phyloP scores from a whole-genome alignment of 2,888 invertebrate genomes.

The Rutpela maculata region DNA sequence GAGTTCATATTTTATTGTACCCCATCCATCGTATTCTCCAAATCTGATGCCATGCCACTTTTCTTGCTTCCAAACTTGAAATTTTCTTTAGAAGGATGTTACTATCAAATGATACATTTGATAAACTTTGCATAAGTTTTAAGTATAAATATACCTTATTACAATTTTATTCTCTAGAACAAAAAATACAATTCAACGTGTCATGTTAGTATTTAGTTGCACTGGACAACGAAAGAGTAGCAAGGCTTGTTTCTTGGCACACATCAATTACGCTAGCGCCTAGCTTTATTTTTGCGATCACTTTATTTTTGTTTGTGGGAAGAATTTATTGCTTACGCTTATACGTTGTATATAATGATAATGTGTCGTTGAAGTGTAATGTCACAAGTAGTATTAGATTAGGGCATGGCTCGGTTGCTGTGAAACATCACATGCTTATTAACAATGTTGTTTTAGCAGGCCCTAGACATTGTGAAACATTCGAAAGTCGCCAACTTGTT shows the following conservation, averaged over 20 bases:
- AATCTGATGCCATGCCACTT: too few relatives aligned
- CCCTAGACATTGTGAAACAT: slow-evolving; percentile 94
- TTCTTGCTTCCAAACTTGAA: too few relatives aligned
- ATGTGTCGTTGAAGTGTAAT: not conserved
- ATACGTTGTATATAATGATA: not conserved
- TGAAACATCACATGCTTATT: not conserved
- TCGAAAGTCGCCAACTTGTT: slow-evolving; percentile 87
- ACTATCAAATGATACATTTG: too few relatives aligned
- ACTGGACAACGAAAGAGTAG: not conserved
- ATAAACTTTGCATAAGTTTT: too few relatives aligned
- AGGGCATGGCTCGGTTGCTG: not conserved
- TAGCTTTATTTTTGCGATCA: not conserved
- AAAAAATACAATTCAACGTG: too few relatives aligned
- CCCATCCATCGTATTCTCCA: too few relatives aligned
- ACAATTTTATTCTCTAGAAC: too few relatives aligned
- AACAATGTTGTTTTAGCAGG: slow-evolving; percentile 75
- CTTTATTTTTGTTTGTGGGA: not conserved
- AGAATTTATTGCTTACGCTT: not conserved
- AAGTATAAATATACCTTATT: too few relatives aligned
- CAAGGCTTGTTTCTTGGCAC: not conserved
- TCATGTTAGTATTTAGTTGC: too few relatives aligned
- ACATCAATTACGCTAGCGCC: not conserved
- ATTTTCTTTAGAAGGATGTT: too few relatives aligned
- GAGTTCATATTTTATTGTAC: too few relatives aligned
- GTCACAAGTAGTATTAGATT: not conserved